Percentiles rank a stretch among this genome's conserved stretches.
Evolutionary conservation across 2,888 invertebrate genomes (phyloP).

Genomic region (Yponomeuta malinellus): DNA sequence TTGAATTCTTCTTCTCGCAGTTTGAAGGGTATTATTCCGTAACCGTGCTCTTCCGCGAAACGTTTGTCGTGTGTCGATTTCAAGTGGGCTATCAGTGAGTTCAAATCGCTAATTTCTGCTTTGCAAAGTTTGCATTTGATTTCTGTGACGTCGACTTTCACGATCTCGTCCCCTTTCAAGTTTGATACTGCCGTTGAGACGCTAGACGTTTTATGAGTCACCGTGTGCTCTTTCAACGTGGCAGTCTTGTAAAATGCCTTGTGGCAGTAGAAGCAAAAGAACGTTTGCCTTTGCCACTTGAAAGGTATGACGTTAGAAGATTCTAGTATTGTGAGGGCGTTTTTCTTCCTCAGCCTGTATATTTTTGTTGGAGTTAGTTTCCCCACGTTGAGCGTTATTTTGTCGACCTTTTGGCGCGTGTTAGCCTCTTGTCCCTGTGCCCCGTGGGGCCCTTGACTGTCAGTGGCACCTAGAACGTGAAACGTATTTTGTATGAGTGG

Average conservation of each 20-base stretch:
- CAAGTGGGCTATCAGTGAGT: constrained; percentile 41
- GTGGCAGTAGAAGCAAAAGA: constrained; percentile 63
- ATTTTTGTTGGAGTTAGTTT: constrained; percentile 53
- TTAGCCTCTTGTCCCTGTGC: background rate
- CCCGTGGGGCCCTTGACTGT: background rate
- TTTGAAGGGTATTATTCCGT: constrained; percentile 54
- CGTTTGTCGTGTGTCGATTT: constrained; percentile 35
- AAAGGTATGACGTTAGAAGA: constrained; percentile 52
- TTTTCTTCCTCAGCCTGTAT: constrained; percentile 56
- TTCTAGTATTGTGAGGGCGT: constrained; percentile 54
- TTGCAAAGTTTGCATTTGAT: constrained; percentile 43
- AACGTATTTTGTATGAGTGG: constrained; percentile 8
- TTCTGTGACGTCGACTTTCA: constrained; percentile 54
- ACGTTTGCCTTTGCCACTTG: constrained; percentile 64
- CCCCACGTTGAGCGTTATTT: constrained; percentile 30
- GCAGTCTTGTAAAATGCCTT: constrained; percentile 42
- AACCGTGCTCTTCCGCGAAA: constrained; percentile 41
- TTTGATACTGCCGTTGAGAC: constrained; percentile 52
- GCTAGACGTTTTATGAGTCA: constrained; percentile 39
- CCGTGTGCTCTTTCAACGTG: constrained; percentile 56
- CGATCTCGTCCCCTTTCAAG: constrained; percentile 55
- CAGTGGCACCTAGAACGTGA: constrained; percentile 20
- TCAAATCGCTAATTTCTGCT: constrained; percentile 29
- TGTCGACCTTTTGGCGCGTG: constrained; percentile 1
- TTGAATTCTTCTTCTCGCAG: constrained; percentile 35